Conservation (phyloP, 1,140 invertebrate species). For the Lamellibrachia luymesi region DNA sequence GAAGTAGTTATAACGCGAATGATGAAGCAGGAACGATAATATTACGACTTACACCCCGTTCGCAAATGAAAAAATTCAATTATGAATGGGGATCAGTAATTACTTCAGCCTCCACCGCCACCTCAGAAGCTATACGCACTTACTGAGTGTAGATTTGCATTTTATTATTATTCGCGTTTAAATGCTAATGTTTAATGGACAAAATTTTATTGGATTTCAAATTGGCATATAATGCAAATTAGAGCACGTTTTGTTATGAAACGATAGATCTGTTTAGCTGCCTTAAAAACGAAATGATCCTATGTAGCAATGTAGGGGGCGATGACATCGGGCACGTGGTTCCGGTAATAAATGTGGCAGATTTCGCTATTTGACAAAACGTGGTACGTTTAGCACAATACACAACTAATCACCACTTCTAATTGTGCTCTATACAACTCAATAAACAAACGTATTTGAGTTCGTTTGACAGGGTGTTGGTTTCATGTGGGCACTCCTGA, state of each 20-base stretch:
- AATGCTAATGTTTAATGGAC: neutral
- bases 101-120: neutral
- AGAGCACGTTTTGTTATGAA: neutral
- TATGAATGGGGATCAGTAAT: neutral
- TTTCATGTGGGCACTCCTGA: too few relatives aligned
- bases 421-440: neutral
- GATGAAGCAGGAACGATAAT: neutral
- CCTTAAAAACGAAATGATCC: neutral
- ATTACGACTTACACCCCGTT: neutral
- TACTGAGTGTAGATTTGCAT: neutral
- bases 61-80: neutral
- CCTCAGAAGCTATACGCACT: neutral
- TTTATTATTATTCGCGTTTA: neutral
- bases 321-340: neutral
- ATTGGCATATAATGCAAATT: neutral
- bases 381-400: neutral
- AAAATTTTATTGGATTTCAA: neutral
- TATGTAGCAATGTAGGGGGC: neutral
- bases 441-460: neutral
- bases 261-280: neutral
- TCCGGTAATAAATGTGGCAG: neutral
- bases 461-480: too few relatives aligned
- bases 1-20: neutral
- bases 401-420: neutral
- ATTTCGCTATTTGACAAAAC: neutral